These are phyloP conservation scores for Peribatodes rhomboidaria DNA, from an alignment of 2,888 invertebrate species.

Conservation along the genomic window DNA sequence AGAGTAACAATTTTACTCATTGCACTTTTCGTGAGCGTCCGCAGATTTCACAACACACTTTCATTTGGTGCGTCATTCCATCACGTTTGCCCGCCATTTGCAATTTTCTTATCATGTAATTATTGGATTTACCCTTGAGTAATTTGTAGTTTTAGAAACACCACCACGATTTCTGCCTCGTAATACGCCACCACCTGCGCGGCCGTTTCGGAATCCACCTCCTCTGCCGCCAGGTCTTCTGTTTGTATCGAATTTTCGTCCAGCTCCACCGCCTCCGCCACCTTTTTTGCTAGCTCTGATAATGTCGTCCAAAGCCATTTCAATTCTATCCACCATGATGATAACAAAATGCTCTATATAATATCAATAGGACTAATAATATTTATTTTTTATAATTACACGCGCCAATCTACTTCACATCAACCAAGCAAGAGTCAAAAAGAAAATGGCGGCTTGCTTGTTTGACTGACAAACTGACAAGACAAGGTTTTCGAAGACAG, in stretches of 20 bases:
- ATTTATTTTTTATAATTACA: neutral
- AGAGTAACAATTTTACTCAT: constrained; percentile 35
- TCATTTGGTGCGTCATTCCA: constrained; percentile 70
- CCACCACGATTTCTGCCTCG: constrained; percentile 92
- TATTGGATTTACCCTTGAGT: constrained; percentile 89
- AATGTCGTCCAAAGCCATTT: constrained; percentile 98
- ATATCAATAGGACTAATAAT: neutral
- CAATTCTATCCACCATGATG: constrained; percentile 97
- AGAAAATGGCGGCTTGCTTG: constrained; percentile 26
- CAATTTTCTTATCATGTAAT: constrained; percentile 62
- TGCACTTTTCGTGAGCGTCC: constrained; percentile 39
- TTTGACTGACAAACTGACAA: too few relatives aligned
- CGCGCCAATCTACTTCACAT: neutral
- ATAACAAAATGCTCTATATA: neutral
- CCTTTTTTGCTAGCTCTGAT: constrained; percentile 94
- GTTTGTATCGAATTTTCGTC: constrained; percentile 78
- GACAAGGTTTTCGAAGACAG: too few relatives aligned
- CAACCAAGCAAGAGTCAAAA: constrained; percentile 18
- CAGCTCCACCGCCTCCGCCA: constrained; percentile 86
- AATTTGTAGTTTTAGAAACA: constrained; percentile 88
- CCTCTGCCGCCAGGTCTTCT: constrained; percentile 77
- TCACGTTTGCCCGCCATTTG: constrained; percentile 81
- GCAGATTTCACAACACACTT: constrained; percentile 43
- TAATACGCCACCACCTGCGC: constrained; percentile 86
- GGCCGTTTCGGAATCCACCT: constrained; percentile 83